Conservation (phyloP, 2,113 vertebrate genomes). For the Plotosus lineatus region DNA sequence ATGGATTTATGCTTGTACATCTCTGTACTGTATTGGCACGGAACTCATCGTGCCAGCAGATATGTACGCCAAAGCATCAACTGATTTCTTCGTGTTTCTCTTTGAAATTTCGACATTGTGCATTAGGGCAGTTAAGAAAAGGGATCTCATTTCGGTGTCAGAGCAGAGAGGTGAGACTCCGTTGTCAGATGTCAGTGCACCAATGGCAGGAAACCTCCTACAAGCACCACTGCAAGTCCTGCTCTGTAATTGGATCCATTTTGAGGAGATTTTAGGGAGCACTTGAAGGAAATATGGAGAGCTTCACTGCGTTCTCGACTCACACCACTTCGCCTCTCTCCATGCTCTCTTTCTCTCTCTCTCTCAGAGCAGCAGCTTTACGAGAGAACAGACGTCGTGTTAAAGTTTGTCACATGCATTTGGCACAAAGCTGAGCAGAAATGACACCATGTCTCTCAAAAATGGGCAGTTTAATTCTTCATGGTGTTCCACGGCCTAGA, state of each 20-base stretch:
- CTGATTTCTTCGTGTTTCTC: conserved; percentile 54
- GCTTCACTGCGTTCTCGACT: conserved; percentile 32
- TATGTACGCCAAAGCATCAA: background rate
- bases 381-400: conserved; percentile 56
- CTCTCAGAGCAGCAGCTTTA: conserved; percentile 51
- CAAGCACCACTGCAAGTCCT: conserved; percentile 61
- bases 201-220: conserved; percentile 61
- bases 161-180: conserved; percentile 66
- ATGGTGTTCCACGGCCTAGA: conserved; percentile 1
- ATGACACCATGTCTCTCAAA: conserved; percentile 53
- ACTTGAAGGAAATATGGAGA: conserved; percentile 59
- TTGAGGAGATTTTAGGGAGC: conserved; percentile 63
- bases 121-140: conserved; percentile 60
- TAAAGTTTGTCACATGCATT: conserved; percentile 64
- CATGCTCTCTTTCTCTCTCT: conserved; percentile 35
- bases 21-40: background rate
- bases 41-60: background rate
- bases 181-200: conserved; percentile 64
- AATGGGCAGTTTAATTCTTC: conserved; percentile 38
- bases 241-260: conserved; percentile 69
- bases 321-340: conserved; percentile 36
- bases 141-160: conserved; percentile 67
- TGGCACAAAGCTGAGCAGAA: conserved; percentile 55
- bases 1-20: too few relatives aligned
- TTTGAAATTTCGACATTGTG: conserved; percentile 62